Conservation (phyloP, 2,797 vertebrate genomes). For the Sciaenops ocellatus region DNA sequence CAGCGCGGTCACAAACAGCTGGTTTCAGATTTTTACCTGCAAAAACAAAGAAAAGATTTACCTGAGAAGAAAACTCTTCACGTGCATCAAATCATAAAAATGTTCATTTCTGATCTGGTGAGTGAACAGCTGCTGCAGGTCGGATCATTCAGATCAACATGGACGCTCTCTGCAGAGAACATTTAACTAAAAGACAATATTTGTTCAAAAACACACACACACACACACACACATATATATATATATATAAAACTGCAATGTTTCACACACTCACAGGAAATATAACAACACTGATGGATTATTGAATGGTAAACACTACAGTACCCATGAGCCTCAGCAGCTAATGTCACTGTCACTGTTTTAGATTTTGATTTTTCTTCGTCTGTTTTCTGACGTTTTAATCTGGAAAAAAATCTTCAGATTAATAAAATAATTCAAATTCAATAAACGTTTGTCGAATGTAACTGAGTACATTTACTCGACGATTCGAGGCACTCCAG, state of each 20-base stretch:
- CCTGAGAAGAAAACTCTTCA: background rate
- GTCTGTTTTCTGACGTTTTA: background rate
- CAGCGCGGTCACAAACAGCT: slow-evolving; percentile 9
- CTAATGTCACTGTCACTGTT: background rate
- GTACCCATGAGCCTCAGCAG: background rate
- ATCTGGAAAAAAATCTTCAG: background rate
- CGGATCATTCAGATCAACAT: background rate
- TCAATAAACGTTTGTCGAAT: too few species aligned
- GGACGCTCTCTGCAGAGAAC: slow-evolving; percentile 31
- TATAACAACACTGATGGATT: background rate
- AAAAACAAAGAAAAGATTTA: background rate
- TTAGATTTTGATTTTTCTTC: too few species aligned
- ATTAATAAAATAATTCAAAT: background rate
- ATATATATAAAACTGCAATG: background rate
- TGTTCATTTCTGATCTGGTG: background rate
- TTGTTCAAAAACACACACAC: slow-evolving; percentile 84
- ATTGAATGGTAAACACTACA: background rate
- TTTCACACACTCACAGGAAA: background rate
- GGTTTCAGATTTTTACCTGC: background rate
- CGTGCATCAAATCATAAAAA: background rate
- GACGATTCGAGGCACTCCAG: too few species aligned
- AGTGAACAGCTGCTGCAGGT: slow-evolving; percentile 29
- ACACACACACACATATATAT: too few species aligned
- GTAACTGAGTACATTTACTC: too few species aligned
- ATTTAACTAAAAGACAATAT: slow-evolving; percentile 68